Percentiles rank a stretch among this genome's conserved stretches.
These are phyloP conservation scores for Halcyon senegalensis DNA, from an alignment of 2,113 vertebrate species.

Conservation along the genomic window DNA sequence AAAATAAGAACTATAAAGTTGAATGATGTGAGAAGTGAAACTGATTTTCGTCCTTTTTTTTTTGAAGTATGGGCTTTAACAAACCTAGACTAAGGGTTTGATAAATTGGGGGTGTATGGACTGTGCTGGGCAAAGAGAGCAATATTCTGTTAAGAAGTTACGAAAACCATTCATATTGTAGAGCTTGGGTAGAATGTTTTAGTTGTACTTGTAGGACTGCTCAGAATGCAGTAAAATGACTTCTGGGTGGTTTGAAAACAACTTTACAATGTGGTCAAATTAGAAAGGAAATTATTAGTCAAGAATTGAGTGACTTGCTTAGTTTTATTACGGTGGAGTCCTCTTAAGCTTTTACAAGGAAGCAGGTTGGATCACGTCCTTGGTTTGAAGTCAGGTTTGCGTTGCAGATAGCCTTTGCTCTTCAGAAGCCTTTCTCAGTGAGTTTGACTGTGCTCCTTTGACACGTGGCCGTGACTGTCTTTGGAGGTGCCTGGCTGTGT, in stretches of 20 bases:
- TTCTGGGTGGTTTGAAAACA: not conserved
- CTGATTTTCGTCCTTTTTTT: not conserved
- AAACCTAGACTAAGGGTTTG: not conserved
- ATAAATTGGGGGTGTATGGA: not conserved
- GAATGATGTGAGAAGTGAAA: not conserved
- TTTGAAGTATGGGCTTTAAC: not conserved
- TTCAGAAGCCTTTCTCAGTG: not conserved
- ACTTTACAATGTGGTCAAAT: constrained; percentile 13
- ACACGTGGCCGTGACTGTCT: not conserved
- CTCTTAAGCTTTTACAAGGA: constrained; percentile 25
- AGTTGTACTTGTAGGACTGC: not conserved
- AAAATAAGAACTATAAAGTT: not conserved
- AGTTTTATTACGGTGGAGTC: not conserved
- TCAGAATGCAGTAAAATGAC: not conserved
- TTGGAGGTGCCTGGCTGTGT: not conserved
- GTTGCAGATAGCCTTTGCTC: not conserved
- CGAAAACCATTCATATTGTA: not conserved
- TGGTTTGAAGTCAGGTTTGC: not conserved
- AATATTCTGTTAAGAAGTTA: not conserved
- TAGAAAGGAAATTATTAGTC: not conserved
- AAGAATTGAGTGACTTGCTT: not conserved
- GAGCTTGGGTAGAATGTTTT: not conserved
- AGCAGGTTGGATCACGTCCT: not conserved
- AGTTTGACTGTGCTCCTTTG: not conserved
- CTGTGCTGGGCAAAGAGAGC: not conserved